Percentiles rank a stretch among this genome's conserved stretches.
phyloP scores from a whole-genome alignment of 2,888 invertebrate species.

The Andrena minutula region DNA sequence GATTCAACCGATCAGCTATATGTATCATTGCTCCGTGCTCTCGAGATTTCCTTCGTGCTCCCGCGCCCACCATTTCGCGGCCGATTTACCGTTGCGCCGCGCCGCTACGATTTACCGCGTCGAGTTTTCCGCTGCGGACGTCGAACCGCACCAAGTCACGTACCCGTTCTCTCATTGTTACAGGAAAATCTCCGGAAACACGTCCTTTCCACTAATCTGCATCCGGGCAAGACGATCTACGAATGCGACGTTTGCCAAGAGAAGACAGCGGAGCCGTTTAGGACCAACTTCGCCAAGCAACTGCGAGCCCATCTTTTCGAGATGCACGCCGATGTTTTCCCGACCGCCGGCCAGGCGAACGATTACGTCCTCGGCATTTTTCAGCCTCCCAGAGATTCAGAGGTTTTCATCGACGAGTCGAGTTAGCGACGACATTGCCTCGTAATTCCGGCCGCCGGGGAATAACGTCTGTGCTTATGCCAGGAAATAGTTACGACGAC shows the following conservation, averaged over 20 bases:
- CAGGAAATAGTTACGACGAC: slow-evolving; percentile 77
- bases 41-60: not conserved
- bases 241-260: slow-evolving; percentile 89
- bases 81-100: not conserved
- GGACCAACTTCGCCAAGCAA: slow-evolving; percentile 89
- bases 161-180: slow-evolving; percentile 16
- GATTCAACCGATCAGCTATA: not conserved
- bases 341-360: slow-evolving; percentile 85
- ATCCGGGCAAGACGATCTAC: slow-evolving; percentile 92
- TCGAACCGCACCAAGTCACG: not conserved
- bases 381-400: slow-evolving; percentile 21
- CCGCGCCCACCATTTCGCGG: not conserved
- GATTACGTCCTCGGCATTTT: slow-evolving; percentile 86
- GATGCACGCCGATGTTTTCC: slow-evolving; percentile 87
- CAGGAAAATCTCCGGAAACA: slow-evolving; percentile 96
- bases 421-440: slow-evolving; percentile 11
- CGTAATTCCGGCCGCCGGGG: not conserved
- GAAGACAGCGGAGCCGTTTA: slow-evolving; percentile 81
- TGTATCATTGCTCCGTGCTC: not conserved
- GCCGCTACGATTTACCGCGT: not conserved
- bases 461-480: slow-evolving; percentile 52
- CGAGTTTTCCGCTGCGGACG: not conserved
- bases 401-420: slow-evolving; percentile 13
- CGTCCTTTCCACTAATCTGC: slow-evolving; percentile 91
- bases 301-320: slow-evolving; percentile 89